Percentiles rank a stretch among this genome's conserved stretches.
Evolutionary conservation across 37 sponge, comb jelly and placozoan species (phyloP).

Genomic region (Chondrilla cf. caribensis): DNA sequence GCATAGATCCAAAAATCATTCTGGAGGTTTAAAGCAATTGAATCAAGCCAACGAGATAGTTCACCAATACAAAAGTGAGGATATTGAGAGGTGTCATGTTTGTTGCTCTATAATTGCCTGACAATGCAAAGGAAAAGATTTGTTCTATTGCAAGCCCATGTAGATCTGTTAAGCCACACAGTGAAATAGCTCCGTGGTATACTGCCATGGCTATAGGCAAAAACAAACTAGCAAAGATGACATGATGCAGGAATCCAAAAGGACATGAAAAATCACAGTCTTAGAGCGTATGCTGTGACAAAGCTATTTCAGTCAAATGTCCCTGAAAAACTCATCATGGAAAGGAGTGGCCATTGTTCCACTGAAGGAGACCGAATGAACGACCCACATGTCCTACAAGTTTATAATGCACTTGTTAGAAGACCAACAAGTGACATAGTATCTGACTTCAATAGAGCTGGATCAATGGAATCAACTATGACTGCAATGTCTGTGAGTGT

Average conservation of each 20-base stretch:
- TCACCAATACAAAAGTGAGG: slow-evolving; percentile 26
- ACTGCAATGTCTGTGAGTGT: no score
- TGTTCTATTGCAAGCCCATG: not conserved
- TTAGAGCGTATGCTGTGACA: slow-evolving; percentile 16
- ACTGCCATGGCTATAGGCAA: slow-evolving; percentile 13
- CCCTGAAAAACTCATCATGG: slow-evolving; percentile 14
- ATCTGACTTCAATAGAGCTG: no score
- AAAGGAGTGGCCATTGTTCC: slow-evolving; percentile 23
- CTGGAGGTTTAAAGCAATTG: slow-evolving; percentile 23
- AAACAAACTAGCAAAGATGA: slow-evolving; percentile 18
- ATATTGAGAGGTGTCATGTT: slow-evolving; percentile 11
- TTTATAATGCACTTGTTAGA: no score
- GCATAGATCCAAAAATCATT: slow-evolving; percentile 25
- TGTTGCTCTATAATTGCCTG: slow-evolving; percentile 7
- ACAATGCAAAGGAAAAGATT: slow-evolving; percentile 1
- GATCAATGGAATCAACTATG: no score
- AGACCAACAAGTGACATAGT: no score
- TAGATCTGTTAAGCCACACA: not conserved
- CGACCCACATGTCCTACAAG: no score
- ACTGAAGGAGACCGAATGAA: not conserved
- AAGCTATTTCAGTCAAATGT: not conserved
- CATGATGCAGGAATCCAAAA: not conserved
- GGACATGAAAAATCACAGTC: slow-evolving; percentile 11
- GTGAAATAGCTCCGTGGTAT: not conserved
- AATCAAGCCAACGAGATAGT: slow-evolving; percentile 15